phyloP scores from a whole-genome alignment of 2,888 invertebrate species.

The Dichetophora obliterata region DNA sequence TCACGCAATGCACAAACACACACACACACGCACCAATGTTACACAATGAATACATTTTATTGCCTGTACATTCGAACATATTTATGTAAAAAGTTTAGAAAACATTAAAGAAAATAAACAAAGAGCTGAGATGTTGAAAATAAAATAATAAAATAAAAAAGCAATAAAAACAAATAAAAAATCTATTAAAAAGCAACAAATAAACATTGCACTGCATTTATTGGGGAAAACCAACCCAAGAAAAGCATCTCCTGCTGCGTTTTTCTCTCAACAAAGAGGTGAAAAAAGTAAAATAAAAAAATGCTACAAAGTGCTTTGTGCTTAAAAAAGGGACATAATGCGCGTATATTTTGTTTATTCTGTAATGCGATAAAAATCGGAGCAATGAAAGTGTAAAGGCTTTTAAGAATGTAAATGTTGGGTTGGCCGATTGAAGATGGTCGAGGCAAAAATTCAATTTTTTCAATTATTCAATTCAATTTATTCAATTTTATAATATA shows the following conservation, averaged over 20 bases:
- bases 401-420: no score
- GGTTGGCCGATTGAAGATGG: no score
- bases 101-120: background rate
- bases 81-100: slow-evolving; percentile 12
- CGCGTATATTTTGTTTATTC: background rate
- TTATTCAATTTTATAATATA: no score
- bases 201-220: background rate
- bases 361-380: no score
- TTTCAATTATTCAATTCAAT: no score
- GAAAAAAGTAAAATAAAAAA: slow-evolving; percentile 13
- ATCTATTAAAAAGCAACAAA: background rate
- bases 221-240: slow-evolving; percentile 13
- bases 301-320: background rate
- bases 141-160: slow-evolving; percentile 13
- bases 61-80: background rate
- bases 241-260: slow-evolving; percentile 22
- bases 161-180: background rate
- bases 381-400: no score
- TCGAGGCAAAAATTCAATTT: no score
- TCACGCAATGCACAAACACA: no score
- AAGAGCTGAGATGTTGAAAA: background rate
- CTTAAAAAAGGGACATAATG: background rate
- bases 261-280: slow-evolving; percentile 4
- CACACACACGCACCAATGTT: no score
- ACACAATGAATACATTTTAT: background rate